phyloP scores from a whole-genome alignment of 2,888 invertebrate genomes.

The Acrocyrtus sp. region DNA sequence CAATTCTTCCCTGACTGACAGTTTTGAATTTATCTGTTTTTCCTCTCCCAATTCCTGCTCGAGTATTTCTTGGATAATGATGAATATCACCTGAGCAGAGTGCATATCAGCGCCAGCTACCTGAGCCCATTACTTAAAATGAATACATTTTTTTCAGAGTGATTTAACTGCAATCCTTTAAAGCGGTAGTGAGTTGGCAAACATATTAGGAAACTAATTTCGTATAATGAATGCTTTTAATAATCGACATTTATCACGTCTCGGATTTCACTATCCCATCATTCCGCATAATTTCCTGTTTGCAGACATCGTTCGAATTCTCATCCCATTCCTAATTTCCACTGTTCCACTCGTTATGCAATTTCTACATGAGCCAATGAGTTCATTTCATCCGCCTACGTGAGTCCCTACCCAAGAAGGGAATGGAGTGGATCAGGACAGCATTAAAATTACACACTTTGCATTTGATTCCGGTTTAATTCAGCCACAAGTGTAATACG shows the following conservation, averaged over 20 bases:
- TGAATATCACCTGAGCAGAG: background rate
- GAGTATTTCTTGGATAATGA: too few relatives aligned
- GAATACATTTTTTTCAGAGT: too few relatives aligned
- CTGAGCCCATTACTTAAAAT: background rate
- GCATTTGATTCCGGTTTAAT: conserved; percentile 22
- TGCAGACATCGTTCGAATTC: background rate
- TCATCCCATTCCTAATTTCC: background rate
- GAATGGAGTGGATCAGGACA: background rate
- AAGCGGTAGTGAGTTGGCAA: too few relatives aligned
- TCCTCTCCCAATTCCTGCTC: too few relatives aligned
- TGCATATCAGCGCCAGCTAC: background rate
- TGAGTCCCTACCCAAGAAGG: conserved; percentile 22
- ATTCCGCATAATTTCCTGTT: conserved; percentile 26
- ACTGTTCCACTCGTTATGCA: background rate
- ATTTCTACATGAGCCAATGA: conserved; percentile 1
- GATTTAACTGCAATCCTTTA: too few relatives aligned
- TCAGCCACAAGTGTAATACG: too few relatives aligned
- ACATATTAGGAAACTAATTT: conserved; percentile 43
- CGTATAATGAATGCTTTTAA: conserved; percentile 34
- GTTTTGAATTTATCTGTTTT: too few relatives aligned
- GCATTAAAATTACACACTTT: background rate
- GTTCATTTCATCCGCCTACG: conserved; percentile 43
- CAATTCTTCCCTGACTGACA: too few relatives aligned
- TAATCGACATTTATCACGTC: conserved; percentile 21
- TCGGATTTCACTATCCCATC: background rate